Evolutionary conservation across 1,140 invertebrate species (phyloP).

Genomic region (Caerostris extrusa): DNA sequence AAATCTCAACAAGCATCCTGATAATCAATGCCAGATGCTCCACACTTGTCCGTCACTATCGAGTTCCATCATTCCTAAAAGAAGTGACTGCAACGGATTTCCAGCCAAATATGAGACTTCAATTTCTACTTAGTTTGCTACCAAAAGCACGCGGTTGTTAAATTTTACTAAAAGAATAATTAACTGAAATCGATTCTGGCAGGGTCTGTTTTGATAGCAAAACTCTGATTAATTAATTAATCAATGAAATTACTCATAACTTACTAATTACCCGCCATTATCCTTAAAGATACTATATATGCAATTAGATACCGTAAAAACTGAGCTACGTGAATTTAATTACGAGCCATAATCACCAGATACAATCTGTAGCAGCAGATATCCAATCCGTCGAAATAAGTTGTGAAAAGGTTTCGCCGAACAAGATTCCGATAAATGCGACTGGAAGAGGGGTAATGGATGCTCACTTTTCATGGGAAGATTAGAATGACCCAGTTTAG

Average conservation of each 20-base stretch:
- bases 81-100: no score
- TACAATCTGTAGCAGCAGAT: no score
- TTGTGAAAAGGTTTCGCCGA: background rate
- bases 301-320: background rate
- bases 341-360: background rate
- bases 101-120: no score
- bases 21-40: no score
- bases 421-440: conserved; percentile 8
- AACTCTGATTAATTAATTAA: background rate
- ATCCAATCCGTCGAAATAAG: background rate
- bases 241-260: background rate
- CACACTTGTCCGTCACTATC: no score
- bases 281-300: background rate
- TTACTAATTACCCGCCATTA: background rate
- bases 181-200: no score
- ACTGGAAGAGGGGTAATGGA: background rate
- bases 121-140: no score
- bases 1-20: no score
- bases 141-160: no score
- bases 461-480: background rate
- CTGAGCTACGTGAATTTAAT: background rate
- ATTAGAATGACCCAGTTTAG: conserved; percentile 24
- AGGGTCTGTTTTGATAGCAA: no score
- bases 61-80: no score
- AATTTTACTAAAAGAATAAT: no score